Evolutionary conservation across 2,888 invertebrate species (phyloP), one percentile per base, ranked within the genome.

Genomic region (Rhimphoctona megacephalus): DNA sequence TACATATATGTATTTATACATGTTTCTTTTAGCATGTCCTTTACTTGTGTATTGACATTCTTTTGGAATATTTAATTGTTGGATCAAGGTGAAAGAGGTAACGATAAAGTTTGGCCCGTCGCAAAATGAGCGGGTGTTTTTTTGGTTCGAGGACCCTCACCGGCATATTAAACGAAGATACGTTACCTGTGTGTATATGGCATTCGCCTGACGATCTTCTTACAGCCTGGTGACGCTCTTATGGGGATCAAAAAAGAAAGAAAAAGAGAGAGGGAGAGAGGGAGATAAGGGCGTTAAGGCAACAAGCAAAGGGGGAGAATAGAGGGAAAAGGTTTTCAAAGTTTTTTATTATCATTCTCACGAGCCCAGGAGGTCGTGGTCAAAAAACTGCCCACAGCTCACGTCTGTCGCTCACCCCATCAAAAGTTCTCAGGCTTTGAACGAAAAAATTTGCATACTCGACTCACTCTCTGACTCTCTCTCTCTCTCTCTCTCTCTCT

Each of bases 341-440:
- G 73, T 87, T 88, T 87, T 89, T 89, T 88, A 77, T 88, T 85
- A 70, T 91, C 90, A 90, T 92, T 90, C 89, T 90, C 89, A 90
- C 89, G 91, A 88, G 90, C 89, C 90, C 89, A 91, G 90, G 89
- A 90, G 89, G 89, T 87, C 87, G 87, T 89, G 90, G 89, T 90
- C 90, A 90, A 93, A 93, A 92, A 92, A 90, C 85, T 85, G 82
- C 85, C 82, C 86, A 86, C 80, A 85, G 73, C 66, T 64, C 87
- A 69, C 80, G 81, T 83, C 72, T 80, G 85, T 84, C 84, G 69
- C 82, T 82, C 86, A 85, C 85, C 89, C 88, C 84, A 82, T 85
- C 76, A 78, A 87, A 85, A 89, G 89, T 89, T 89, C 88, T 89
- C 89, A 88, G 89, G 88, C 87, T 85, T 86, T 61, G 49, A n/a